Conservation (phyloP, 2,888 invertebrate genomes). For the Clivina fossor region DNA sequence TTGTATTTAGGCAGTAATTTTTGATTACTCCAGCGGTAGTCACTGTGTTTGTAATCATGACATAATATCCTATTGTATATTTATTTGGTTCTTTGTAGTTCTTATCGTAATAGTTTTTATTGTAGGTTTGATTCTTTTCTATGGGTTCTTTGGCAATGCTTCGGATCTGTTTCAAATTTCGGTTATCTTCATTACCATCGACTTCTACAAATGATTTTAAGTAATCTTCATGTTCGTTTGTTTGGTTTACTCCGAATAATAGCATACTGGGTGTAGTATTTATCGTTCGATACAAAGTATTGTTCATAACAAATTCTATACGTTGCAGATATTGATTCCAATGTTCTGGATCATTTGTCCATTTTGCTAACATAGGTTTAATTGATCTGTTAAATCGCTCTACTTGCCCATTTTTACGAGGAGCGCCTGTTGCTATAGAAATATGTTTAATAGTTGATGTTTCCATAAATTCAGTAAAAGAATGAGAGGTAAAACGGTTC, state of each 20-base stretch:
- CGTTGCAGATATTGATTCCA: constrained; percentile 37
- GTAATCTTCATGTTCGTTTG: neutral
- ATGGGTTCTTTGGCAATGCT: neutral
- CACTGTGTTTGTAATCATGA: too few species aligned
- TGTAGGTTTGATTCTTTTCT: neutral
- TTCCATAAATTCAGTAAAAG: constrained; percentile 41
- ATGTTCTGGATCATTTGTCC: constrained; percentile 33
- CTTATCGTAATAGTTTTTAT: neutral
- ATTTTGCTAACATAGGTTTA: constrained; percentile 42
- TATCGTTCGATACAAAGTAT: constrained; percentile 37
- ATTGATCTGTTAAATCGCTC: constrained; percentile 40
- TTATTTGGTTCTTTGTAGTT: neutral
- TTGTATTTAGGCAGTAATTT: too few species aligned
- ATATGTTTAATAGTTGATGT: constrained; percentile 39
- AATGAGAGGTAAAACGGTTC: constrained; percentile 41
- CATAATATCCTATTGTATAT: too few species aligned
- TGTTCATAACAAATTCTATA: constrained; percentile 39
- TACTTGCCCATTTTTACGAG: constrained; percentile 45
- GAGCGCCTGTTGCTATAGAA: constrained; percentile 41
- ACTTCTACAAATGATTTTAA: neutral
- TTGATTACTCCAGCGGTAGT: too few species aligned
- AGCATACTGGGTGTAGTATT: constrained; percentile 38
- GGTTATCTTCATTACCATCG: neutral
- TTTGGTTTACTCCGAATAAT: neutral
- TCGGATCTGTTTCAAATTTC: neutral